A percentile compares a stretch with the other conserved stretches of the same genome.
phyloP scores from a whole-genome alignment of 2,888 invertebrate species.

The Catocala nupta region DNA sequence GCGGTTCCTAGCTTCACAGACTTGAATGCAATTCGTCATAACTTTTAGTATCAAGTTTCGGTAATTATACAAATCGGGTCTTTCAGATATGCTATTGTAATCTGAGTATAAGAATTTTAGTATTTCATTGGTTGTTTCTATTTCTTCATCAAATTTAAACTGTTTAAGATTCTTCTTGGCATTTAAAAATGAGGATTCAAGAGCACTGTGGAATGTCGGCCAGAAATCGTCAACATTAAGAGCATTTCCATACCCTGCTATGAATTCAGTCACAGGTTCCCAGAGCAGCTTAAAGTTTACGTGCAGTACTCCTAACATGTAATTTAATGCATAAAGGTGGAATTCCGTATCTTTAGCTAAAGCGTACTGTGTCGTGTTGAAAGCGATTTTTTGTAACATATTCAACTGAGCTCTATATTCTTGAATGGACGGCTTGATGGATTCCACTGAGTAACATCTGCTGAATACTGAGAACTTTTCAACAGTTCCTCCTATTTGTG shows the following conservation, averaged over 20 bases:
- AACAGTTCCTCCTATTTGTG: slow-evolving; percentile 62
- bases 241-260: slow-evolving; percentile 91
- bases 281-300: slow-evolving; percentile 96
- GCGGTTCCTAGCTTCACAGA: slow-evolving; percentile 93
- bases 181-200: slow-evolving; percentile 84
- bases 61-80: slow-evolving; percentile 92
- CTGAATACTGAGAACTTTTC: slow-evolving; percentile 89
- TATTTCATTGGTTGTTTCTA: slow-evolving; percentile 65
- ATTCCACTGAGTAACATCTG: slow-evolving; percentile 91
- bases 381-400: slow-evolving; percentile 91
- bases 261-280: slow-evolving; percentile 93
- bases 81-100: slow-evolving; percentile 82
- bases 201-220: slow-evolving; percentile 89
- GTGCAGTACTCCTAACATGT: slow-evolving; percentile 93
- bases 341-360: slow-evolving; percentile 87
- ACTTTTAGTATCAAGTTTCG: slow-evolving; percentile 94
- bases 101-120: slow-evolving; percentile 71
- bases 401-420: slow-evolving; percentile 93
- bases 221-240: slow-evolving; percentile 90
- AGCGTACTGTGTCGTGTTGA: slow-evolving; percentile 87
- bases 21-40: slow-evolving; percentile 90
- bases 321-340: slow-evolving; percentile 90
- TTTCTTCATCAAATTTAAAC: slow-evolving; percentile 73
- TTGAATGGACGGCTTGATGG: slow-evolving; percentile 90
- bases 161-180: slow-evolving; percentile 72